These are phyloP conservation scores for Saguinus midas DNA, from an alignment of 2,113 vertebrate genomes.

Conservation along the genomic window DNA sequence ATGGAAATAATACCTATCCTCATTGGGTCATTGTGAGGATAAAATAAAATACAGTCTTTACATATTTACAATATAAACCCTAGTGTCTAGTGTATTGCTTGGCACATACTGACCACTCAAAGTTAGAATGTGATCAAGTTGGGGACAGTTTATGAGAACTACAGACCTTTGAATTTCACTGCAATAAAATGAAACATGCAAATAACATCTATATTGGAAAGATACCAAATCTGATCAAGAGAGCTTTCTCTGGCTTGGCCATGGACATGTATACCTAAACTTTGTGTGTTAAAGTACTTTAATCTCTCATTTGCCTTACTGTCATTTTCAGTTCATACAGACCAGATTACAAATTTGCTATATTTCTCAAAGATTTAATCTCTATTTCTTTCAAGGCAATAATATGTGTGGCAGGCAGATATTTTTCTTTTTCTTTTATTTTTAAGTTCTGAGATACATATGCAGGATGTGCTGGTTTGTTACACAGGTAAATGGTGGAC, in stretches of 20 bases:
- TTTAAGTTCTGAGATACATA: too few relatives aligned
- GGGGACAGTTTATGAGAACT: neutral
- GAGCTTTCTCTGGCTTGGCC: neutral
- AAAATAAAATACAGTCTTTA: neutral
- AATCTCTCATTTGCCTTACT: neutral
- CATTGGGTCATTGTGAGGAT: neutral
- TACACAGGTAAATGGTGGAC: too few relatives aligned
- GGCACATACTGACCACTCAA: neutral
- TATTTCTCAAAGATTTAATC: neutral
- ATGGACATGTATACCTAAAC: neutral
- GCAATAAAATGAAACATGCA: neutral
- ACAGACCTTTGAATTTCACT: neutral
- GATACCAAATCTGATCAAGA: neutral
- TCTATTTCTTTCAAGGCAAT: neutral
- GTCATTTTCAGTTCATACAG: neutral
- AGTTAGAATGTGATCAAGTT: neutral
- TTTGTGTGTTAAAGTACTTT: neutral
- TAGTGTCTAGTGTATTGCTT: neutral
- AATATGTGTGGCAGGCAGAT: neutral
- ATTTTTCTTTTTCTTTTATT: too few relatives aligned
- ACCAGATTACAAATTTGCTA: neutral
- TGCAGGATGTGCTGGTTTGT: too few relatives aligned
- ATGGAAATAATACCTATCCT: neutral
- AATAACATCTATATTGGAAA: neutral
- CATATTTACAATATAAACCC: neutral